Percentiles rank a stretch among this genome's conserved stretches.
These are phyloP conservation scores for Xenopus borealis DNA, from an alignment of 2,113 vertebrate species.

Conservation along the genomic window DNA sequence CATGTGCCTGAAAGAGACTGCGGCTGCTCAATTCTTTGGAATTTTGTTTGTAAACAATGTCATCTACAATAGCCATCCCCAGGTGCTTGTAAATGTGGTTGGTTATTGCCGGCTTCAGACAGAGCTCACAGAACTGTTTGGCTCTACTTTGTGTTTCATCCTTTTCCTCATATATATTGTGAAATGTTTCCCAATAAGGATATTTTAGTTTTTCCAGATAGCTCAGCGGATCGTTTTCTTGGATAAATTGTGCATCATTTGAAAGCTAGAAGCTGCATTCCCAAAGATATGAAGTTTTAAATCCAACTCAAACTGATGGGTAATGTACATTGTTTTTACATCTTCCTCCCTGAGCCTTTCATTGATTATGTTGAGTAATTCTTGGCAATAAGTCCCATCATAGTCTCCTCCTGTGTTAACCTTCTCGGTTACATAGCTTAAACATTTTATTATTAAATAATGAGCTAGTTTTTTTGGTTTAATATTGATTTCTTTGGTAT, in stretches of 20 bases:
- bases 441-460: not conserved
- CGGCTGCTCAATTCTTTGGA: conserved; percentile 13
- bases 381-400: conserved; percentile 41
- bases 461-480: too few species aligned
- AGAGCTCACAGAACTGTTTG: conserved; percentile 27
- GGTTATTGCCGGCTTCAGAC: conserved; percentile 36
- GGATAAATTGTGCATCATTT: conserved; percentile 26
- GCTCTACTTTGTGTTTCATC: conserved; percentile 30
- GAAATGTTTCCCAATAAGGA: conserved; percentile 18
- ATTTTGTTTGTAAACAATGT: conserved; percentile 14
- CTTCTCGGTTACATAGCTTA: conserved; percentile 55
- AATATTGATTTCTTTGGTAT: too few species aligned
- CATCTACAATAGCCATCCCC: conserved; percentile 44
- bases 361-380: conserved; percentile 62
- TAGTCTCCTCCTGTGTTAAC: conserved; percentile 53
- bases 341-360: not conserved
- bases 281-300: conserved; percentile 19
- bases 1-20: conserved; percentile 35
- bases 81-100: conserved; percentile 23
- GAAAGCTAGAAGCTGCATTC: conserved; percentile 15
- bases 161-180: conserved; percentile 24
- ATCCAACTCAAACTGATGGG: conserved; percentile 29
- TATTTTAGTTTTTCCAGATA: conserved; percentile 19
- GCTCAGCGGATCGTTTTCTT: conserved; percentile 3
- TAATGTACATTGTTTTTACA: not conserved